Conservation (phyloP, 1,140 invertebrate species). For the Tachypleus tridentatus region DNA sequence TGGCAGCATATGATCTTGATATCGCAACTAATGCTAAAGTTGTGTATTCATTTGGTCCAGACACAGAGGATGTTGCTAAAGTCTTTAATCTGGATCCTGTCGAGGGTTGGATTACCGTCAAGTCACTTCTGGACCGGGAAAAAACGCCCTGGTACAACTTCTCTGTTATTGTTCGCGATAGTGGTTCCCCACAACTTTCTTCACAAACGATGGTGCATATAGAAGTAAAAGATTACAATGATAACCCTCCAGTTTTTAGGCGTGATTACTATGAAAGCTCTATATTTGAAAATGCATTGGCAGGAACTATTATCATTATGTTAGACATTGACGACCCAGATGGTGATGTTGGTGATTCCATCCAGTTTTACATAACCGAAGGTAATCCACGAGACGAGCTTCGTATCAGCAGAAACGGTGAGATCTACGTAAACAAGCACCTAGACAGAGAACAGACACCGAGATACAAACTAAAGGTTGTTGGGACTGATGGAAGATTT, state of each 20-base stretch:
- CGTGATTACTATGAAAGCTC: slow-evolving; percentile 49
- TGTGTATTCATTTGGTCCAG: slow-evolving; percentile 31
- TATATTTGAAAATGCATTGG: slow-evolving; percentile 63
- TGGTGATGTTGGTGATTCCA: slow-evolving; percentile 10
- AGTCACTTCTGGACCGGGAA: slow-evolving; percentile 67
- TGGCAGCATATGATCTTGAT: slow-evolving; percentile 59
- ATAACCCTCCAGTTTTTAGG: slow-evolving; percentile 67
- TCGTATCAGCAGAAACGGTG: slow-evolving; percentile 29
- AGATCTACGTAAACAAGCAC: slow-evolving; percentile 32
- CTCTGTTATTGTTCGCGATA: slow-evolving; percentile 86
- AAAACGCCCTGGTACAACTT: slow-evolving; percentile 90
- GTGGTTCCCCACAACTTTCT: slow-evolving; percentile 79
- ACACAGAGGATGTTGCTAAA: slow-evolving; percentile 49
- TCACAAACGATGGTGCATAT: slow-evolving; percentile 89
- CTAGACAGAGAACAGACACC: slow-evolving; percentile 36
- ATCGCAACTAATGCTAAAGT: slow-evolving; percentile 26
- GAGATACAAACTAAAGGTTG: slow-evolving; percentile 53
- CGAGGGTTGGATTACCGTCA: slow-evolving; percentile 70
- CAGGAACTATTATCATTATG: slow-evolving; percentile 59
- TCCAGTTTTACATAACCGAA: slow-evolving; percentile 22
- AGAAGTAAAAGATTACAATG: slow-evolving; percentile 88
- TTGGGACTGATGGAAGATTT: slow-evolving; percentile 74
- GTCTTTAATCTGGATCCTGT: slow-evolving; percentile 70
- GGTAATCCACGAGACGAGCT: slow-evolving; percentile 28
- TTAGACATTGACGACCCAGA: slow-evolving; percentile 32